These are phyloP conservation scores for Perccottus glenii DNA, from an alignment of 2,113 vertebrate species.

Conservation along the genomic window DNA sequence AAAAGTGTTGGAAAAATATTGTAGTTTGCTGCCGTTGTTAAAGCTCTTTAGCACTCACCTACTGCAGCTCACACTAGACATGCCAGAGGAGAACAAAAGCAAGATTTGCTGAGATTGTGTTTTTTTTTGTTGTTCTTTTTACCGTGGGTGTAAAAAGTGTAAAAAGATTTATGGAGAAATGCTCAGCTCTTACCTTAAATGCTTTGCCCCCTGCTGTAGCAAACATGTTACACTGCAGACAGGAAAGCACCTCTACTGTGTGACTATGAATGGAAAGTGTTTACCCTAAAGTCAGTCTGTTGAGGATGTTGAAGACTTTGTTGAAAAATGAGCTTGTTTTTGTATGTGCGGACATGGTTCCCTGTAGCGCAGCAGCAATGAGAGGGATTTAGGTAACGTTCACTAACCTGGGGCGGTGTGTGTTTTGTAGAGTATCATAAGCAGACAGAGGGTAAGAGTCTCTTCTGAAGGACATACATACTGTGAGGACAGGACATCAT, in stretches of 20 bases:
- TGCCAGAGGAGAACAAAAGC: constrained; percentile 42
- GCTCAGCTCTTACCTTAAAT: constrained; percentile 33
- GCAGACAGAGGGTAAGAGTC: constrained; percentile 19
- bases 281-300: constrained; percentile 17
- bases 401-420: constrained; percentile 59
- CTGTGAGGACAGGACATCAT: constrained; percentile 44
- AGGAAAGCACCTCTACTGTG: constrained; percentile 23
- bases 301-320: constrained; percentile 44
- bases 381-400: constrained; percentile 61
- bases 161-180: constrained; percentile 37
- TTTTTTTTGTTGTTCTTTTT: constrained; percentile 45
- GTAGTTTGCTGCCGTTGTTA: constrained; percentile 66
- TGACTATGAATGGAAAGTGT: constrained; percentile 17
- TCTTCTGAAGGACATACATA: constrained; percentile 35
- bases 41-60: constrained; percentile 64
- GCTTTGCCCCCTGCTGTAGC: background rate
- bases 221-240: constrained; percentile 18
- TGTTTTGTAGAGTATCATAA: constrained; percentile 26
- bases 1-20: constrained; percentile 61
- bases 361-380: constrained; percentile 49
- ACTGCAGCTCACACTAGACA: constrained; percentile 52
- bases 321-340: constrained; percentile 78
- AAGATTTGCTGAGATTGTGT: constrained; percentile 37
- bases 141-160: constrained; percentile 29
- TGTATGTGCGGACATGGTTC: constrained; percentile 64